These are phyloP conservation scores for Nixonia krombeini DNA, from an alignment of 1,140 invertebrate genomes.

Conservation along the genomic window DNA sequence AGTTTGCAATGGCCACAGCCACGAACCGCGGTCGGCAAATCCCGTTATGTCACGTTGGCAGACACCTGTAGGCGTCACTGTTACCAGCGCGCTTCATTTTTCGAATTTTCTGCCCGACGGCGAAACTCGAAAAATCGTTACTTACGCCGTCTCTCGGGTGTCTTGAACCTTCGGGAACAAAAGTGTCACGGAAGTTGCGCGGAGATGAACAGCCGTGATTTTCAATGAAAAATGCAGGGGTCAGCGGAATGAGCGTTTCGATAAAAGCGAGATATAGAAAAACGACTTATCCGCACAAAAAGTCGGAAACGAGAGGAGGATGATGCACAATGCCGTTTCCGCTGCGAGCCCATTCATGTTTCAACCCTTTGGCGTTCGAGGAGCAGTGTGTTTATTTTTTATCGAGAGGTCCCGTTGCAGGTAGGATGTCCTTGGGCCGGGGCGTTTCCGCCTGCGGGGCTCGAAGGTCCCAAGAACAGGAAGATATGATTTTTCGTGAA, in stretches of 20 bases:
- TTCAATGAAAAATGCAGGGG: too few relatives aligned
- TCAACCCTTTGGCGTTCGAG: background rate
- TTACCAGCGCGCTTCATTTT: constrained; percentile 21
- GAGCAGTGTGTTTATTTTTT: constrained; percentile 9
- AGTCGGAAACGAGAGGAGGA: background rate
- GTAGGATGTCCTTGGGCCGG: constrained; percentile 39
- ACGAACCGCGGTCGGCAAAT: constrained; percentile 59
- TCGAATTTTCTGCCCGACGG: constrained; percentile 22
- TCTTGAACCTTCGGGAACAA: too few relatives aligned
- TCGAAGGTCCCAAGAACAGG: background rate
- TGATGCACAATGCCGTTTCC: background rate
- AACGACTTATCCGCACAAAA: too few relatives aligned
- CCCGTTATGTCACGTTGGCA: constrained; percentile 72
- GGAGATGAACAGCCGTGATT: too few relatives aligned
- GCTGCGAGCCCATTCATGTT: constrained; percentile 12
- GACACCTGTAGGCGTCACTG: constrained; percentile 64
- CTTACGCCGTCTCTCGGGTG: too few relatives aligned
- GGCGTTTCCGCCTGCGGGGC: constrained; percentile 27
- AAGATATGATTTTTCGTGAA: constrained; percentile 40
- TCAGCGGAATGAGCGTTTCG: too few relatives aligned
- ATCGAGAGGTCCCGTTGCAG: constrained; percentile 47
- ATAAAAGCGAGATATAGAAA: too few relatives aligned
- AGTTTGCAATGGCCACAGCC: constrained; percentile 57
- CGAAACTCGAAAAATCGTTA: background rate
- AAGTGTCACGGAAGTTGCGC: too few relatives aligned